Conservation (phyloP, 2,888 invertebrate species). For the Drosophila tripunctata region DNA sequence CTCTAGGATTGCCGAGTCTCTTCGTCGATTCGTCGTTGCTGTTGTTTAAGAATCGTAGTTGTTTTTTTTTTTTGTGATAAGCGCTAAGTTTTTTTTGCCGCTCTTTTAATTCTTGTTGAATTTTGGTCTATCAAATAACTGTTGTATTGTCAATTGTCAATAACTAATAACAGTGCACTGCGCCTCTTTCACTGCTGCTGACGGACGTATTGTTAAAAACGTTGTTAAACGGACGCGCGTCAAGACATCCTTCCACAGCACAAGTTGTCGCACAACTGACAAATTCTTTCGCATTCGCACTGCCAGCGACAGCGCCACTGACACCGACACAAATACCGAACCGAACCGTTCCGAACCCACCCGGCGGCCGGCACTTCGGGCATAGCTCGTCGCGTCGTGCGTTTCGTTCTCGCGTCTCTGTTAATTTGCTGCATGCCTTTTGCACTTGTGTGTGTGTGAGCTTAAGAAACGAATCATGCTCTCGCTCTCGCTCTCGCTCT, state of each 20-base stretch:
- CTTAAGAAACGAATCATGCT: constrained; percentile 4
- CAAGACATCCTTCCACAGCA: constrained; percentile 85
- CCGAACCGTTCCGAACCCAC: constrained; percentile 25
- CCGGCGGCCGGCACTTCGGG: constrained; percentile 46
- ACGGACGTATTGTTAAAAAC: constrained; percentile 40
- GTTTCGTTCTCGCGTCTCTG: constrained; percentile 46
- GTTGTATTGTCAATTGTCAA: constrained; percentile 43
- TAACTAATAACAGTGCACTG: constrained; percentile 29
- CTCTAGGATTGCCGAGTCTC: constrained; percentile 22
- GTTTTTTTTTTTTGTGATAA: constrained; percentile 42
- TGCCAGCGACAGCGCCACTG: constrained; percentile 28
- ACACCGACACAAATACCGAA: neutral
- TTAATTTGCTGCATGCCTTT: constrained; percentile 53
- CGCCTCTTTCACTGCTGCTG: constrained; percentile 28
- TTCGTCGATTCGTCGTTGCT: constrained; percentile 13
- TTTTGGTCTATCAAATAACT: constrained; percentile 11
- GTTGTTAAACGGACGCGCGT: constrained; percentile 81
- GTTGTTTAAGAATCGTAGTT: constrained; percentile 1
- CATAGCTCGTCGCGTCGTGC: constrained; percentile 12
- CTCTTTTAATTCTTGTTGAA: constrained; percentile 33
- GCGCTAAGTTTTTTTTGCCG: constrained; percentile 38
- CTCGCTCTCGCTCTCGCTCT: constrained; percentile 11
- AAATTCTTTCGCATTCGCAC: constrained; percentile 73
- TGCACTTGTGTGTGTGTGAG: constrained; percentile 58
- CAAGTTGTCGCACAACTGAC: constrained; percentile 88